phyloP scores from a whole-genome alignment of 2,113 vertebrate genomes.

The Chloropsis cyanopogon region DNA sequence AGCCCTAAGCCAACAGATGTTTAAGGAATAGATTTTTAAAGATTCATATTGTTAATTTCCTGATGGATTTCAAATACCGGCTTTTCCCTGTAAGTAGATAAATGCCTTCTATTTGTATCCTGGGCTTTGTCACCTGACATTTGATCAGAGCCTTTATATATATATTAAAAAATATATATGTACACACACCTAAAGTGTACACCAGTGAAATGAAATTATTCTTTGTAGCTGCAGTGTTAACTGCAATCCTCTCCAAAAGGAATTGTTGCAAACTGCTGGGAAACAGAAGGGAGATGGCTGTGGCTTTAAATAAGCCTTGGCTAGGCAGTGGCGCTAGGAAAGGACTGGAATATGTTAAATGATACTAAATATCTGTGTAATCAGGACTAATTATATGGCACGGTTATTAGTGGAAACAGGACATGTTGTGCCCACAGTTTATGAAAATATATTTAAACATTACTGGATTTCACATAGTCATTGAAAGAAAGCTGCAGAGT shows the following conservation, averaged over 20 bases:
- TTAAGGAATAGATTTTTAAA: constrained; percentile 25
- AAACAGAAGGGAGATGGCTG: constrained; percentile 15
- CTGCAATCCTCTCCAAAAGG: not conserved
- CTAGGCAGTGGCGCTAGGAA: not conserved
- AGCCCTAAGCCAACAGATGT: not conserved
- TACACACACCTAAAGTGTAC: not conserved
- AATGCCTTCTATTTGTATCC: constrained; percentile 8
- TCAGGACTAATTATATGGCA: constrained; percentile 58
- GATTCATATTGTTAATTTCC: constrained; percentile 33
- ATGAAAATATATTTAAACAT: constrained; percentile 61
- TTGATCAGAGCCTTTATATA: not conserved
- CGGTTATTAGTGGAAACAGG: constrained; percentile 56
- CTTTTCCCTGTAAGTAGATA: not conserved
- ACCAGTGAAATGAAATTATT: not conserved
- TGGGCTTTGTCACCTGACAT: not conserved
- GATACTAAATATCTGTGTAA: constrained; percentile 60
- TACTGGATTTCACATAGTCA: constrained; percentile 23
- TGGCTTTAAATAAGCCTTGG: constrained; percentile 41
- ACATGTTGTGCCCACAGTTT: constrained; percentile 59
- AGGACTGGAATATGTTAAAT: constrained; percentile 30
- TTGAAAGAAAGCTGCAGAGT: constrained; percentile 42
- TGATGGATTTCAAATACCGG: not conserved
- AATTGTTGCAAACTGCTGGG: not conserved
- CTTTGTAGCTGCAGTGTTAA: not conserved
- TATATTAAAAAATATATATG: not conserved